Base-by-base conservation (phyloP, 2,113 vertebrate genomes). In the Ellobius talpinus region DNA sequence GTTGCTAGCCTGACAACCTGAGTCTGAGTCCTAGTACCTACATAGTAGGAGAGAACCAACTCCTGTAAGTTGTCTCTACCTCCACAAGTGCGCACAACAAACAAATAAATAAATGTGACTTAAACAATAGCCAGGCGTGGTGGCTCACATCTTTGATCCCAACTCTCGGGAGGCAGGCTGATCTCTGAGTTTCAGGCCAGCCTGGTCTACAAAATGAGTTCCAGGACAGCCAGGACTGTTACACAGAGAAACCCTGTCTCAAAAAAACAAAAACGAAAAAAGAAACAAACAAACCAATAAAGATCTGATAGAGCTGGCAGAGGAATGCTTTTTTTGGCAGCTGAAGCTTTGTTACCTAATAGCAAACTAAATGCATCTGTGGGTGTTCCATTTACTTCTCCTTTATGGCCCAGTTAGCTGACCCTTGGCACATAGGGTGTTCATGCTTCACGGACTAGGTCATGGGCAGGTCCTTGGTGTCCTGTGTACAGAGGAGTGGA, bases 321-420 rank as follows among this genome's bases (percentile, higher is more conserved):
- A 68, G 81, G 52, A 82, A 8, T 95, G 50, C 29, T 89, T 93
- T 92, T 92, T 66, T 61, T 55, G 23, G 42, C 74, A 88, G 84
- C 55, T 74, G 66, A 14, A 81, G 55, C 42, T 92, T 92, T 96
- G 50, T 55, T 88, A 90, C 31, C 36, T 85, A 50, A 68, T 72
- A 39, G 47, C 70, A 65, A 76, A 61, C 61, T 65, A 94, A 63
- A 47, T 84, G 68, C 55, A 21, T 94, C 66, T 90, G 52, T 95
- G 89, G 50, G 66, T 94, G 19, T 89, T 94, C 79, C 84, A 81
- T 76, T 92, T 76, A 42, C 26, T 58, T 91, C 52, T 73, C 24
- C 36, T 97, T 97, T 76, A 95, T 95, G 84, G 91, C 78, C 68
- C 13, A 13, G 13, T 93, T 88, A 95, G 79, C 55, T 70, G 63